A percentile compares a stretch with the other conserved stretches of the same genome.
Evolutionary conservation across 1,140 invertebrate genomes (phyloP).

Genomic region (Orchesella cincta): DNA sequence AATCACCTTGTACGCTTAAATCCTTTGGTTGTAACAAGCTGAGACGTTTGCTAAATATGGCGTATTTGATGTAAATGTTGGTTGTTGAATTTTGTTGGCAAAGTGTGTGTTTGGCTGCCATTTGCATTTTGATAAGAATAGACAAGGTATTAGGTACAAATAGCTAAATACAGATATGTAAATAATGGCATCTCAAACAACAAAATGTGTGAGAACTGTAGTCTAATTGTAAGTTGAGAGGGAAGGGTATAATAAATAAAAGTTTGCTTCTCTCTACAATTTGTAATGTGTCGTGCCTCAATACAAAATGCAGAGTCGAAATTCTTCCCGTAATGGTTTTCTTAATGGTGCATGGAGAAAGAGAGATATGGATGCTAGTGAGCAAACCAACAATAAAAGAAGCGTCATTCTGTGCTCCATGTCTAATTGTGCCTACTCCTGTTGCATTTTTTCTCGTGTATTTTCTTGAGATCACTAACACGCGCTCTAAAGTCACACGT

Average conservation of each 20-base stretch:
- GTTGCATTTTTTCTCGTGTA: not conserved
- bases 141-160: too few relatives aligned
- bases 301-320: not conserved
- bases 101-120: too few relatives aligned
- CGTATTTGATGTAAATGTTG: too few relatives aligned
- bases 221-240: not conserved
- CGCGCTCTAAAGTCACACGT: not conserved
- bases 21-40: too few relatives aligned
- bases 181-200: not conserved
- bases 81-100: too few relatives aligned
- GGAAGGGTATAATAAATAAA: not conserved
- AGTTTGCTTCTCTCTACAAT: not conserved
- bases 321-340: constrained; percentile 2
- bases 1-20: too few relatives aligned
- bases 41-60: too few relatives aligned
- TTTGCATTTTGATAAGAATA: too few relatives aligned
- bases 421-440: constrained; percentile 5
- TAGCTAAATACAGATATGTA: not conserved
- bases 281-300: not conserved
- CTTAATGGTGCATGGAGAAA: constrained; percentile 22
- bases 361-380: too few relatives aligned
- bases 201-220: not conserved
- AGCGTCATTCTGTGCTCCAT: not conserved
- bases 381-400: not conserved
- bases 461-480: not conserved